Percentiles rank a stretch among this genome's conserved stretches.
Conservation (phyloP, 1,140 invertebrate genomes). For the Spodoptera litura region DNA sequence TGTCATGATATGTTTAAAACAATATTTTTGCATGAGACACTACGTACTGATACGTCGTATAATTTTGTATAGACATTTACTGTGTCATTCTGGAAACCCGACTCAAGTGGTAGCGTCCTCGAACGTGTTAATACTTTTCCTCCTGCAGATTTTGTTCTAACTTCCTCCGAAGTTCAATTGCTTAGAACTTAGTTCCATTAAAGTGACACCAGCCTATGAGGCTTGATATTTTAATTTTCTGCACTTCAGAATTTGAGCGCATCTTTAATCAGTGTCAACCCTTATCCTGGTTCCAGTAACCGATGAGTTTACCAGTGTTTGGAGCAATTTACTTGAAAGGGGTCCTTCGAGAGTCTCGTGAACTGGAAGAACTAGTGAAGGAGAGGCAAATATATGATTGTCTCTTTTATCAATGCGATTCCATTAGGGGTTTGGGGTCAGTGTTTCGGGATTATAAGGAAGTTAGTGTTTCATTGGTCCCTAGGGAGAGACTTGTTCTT, state of each 20-base stretch:
- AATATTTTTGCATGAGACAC: too few species aligned
- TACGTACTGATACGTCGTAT: too few species aligned
- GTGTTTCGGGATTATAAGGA: constrained; percentile 18
- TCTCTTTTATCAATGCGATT: constrained; percentile 25
- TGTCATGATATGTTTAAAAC: too few species aligned
- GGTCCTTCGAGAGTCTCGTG: background rate
- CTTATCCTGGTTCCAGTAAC: background rate
- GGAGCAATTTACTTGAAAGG: constrained; percentile 20
- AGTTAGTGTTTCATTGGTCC: constrained; percentile 17
- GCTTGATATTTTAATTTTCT: constrained; percentile 20
- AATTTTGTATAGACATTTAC: too few species aligned
- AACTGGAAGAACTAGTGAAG: background rate
- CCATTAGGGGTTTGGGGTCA: constrained; percentile 15
- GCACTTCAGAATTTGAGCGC: constrained; percentile 5
- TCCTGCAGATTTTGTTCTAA: background rate
- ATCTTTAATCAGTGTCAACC: constrained; percentile 33
- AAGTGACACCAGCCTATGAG: background rate
- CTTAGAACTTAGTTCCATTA: background rate
- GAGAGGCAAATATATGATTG: background rate
- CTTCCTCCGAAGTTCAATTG: constrained; percentile 10
- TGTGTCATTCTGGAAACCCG: too few species aligned
- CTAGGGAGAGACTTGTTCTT: background rate
- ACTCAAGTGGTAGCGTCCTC: too few species aligned
- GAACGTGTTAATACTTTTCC: background rate
- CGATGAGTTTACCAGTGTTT: too few species aligned